phyloP scores from a whole-genome alignment of 2,797 vertebrate species.

The Coranthus polyacanthus region DNA sequence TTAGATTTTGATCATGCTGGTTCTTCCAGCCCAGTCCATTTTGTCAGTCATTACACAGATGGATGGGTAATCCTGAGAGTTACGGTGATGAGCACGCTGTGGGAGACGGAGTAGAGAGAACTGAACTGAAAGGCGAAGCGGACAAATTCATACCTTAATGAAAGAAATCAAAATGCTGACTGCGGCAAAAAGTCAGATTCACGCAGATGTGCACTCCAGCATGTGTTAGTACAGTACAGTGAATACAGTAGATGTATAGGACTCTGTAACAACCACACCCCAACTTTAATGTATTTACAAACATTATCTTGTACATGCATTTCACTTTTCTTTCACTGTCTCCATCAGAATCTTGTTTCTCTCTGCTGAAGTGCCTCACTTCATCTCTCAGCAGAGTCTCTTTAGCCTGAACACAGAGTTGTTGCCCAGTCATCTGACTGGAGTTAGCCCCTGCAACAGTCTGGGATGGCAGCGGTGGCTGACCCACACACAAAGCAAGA shows the following conservation, averaged over 20 bases:
- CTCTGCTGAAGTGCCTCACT: slow-evolving; percentile 26
- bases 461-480: slow-evolving; percentile 55
- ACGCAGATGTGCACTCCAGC: neutral
- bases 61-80: neutral
- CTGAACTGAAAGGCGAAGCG: slow-evolving; percentile 12
- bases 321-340: no score
- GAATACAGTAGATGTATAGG: neutral
- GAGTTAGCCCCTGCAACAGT: slow-evolving; percentile 59
- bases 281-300: neutral
- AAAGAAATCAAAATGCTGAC: slow-evolving; percentile 53
- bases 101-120: slow-evolving; percentile 19
- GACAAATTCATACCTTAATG: slow-evolving; percentile 48
- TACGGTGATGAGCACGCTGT: neutral
- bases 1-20: neutral
- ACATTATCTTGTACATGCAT: neutral
- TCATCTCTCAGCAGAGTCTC: slow-evolving; percentile 49
- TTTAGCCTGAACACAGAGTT: slow-evolving; percentile 54
- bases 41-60: neutral
- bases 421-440: slow-evolving; percentile 77
- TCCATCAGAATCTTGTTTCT: neutral
- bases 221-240: slow-evolving; percentile 9
- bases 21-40: neutral
- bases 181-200: slow-evolving; percentile 32
- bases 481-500: slow-evolving; percentile 54
- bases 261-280: neutral